These are phyloP conservation scores for Silurus glanis DNA, from an alignment of 2,113 vertebrate genomes.

Conservation along the genomic window DNA sequence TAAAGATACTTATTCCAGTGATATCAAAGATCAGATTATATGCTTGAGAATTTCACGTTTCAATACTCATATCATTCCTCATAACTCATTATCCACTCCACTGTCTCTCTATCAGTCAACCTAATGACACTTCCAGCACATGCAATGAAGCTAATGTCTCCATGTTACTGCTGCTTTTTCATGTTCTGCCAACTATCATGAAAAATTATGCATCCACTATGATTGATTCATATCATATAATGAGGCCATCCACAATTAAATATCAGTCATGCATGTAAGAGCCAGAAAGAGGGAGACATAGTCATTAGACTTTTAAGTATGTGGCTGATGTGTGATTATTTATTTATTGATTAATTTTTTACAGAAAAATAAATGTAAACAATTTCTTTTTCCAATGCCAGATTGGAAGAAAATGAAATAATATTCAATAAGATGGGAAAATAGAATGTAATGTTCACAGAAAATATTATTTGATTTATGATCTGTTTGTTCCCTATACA, in stretches of 20 bases:
- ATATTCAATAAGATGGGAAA: not conserved
- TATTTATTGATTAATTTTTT: not conserved
- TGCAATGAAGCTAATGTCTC: conserved; percentile 22
- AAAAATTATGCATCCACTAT: conserved; percentile 18
- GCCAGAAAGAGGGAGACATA: not conserved
- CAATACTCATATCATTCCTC: conserved; percentile 13
- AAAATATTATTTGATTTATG: not conserved
- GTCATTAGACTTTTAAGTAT: not conserved
- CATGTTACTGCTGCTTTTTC: conserved; percentile 24
- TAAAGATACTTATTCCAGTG: not conserved
- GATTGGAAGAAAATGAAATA: not conserved
- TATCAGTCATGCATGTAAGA: conserved; percentile 22
- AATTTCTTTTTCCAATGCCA: not conserved
- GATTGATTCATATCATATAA: conserved; percentile 37
- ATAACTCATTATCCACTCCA: conserved; percentile 19
- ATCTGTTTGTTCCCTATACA: not conserved
- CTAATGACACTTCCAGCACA: conserved; percentile 15
- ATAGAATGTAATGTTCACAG: not conserved
- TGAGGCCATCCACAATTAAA: conserved; percentile 26
- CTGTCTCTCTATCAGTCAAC: conserved; percentile 7
- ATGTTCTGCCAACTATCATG: conserved; percentile 30
- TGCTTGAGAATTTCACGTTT: conserved; percentile 11
- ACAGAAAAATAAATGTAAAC: too few species aligned
- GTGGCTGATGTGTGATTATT: not conserved
- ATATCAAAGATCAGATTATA: conserved; percentile 4